A percentile compares a stretch with the other conserved stretches of the same genome.
Conservation (phyloP, 2,113 vertebrate species). For the Pygoscelis antarcticus region DNA sequence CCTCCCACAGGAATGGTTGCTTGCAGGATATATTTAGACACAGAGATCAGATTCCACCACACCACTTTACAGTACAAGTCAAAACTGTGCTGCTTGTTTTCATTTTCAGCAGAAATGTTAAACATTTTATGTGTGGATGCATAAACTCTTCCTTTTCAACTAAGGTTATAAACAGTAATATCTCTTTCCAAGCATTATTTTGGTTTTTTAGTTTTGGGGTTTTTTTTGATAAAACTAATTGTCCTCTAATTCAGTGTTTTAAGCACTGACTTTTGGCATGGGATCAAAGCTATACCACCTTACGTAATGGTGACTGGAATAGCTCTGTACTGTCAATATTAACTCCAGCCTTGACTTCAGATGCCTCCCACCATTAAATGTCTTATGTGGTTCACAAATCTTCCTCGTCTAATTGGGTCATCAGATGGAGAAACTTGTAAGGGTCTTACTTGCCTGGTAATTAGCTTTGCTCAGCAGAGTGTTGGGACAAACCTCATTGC, state of each 20-base stretch:
- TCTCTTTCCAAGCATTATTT: background rate
- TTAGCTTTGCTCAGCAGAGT: background rate
- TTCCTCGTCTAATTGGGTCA: background rate
- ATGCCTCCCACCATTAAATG: background rate
- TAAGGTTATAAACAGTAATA: background rate
- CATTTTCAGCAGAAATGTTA: slow-evolving; percentile 22
- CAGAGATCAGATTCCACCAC: background rate
- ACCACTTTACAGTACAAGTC: background rate
- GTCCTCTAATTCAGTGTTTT: background rate
- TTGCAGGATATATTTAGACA: slow-evolving; percentile 34
- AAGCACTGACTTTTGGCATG: background rate
- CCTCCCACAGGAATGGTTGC: background rate
- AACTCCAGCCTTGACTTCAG: background rate
- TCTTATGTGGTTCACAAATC: background rate
- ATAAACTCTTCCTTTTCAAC: slow-evolving; percentile 1
- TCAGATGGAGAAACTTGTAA: background rate
- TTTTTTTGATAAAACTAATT: background rate
- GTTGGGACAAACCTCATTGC: background rate
- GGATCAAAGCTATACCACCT: background rate
- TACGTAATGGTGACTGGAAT: background rate
- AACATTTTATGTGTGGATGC: background rate
- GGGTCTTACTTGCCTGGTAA: background rate
- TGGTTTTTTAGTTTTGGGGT: background rate
- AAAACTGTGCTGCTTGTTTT: slow-evolving; percentile 27
- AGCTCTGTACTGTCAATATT: background rate